Base-by-base conservation (phyloP, 2,888 invertebrate genomes). In the Actias luna region DNA sequence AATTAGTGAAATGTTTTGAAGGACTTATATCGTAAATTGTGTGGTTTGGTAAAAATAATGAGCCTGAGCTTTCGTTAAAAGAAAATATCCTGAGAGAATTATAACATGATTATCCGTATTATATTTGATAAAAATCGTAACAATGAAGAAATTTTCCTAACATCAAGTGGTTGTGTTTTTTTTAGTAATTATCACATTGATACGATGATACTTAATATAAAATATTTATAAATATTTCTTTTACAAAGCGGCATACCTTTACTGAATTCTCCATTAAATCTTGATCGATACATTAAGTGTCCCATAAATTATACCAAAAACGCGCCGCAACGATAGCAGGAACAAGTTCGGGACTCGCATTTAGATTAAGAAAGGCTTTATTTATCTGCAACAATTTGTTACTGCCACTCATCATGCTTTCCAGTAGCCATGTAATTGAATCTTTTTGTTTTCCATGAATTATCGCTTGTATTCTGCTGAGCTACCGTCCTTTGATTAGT, bases 341-440 rank as follows among this genome's bases (percentile, higher is more conserved):
- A 79, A 82, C 85, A 78, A 74, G 84, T 83, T 81, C 76, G 79
- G 78, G 81, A 80, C 74, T 84, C 87, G 80, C 82, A 80, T 78
- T 78, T 77, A 77, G 79, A 83, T 87, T 87, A 86, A 89, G 3
- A 87, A 85, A 88, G 84, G 83, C 84, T 87, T 89, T 89, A 89
- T 91, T 90, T 91, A 92, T 92, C 89, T 90, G 85, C 79, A 77
- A 86, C 87, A 91, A 92, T 92, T 92, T 89, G 92, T 92, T 90
- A 90, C 83, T 90, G 91, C 87, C 92, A 91, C 86, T 88, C 80
- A 79, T 79, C 75, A 76, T 78, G 85, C 83, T 82, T 87, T 89
- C 86, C 90, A 88, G 92, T 90, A 92, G 92, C 88, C 74, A 79
- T 87, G 85, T 92, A 89, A 92, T 91, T 91, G 89, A 91, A 91